Conservation (phyloP, 2,888 invertebrate genomes). For the Keiferia lycopersicella region DNA sequence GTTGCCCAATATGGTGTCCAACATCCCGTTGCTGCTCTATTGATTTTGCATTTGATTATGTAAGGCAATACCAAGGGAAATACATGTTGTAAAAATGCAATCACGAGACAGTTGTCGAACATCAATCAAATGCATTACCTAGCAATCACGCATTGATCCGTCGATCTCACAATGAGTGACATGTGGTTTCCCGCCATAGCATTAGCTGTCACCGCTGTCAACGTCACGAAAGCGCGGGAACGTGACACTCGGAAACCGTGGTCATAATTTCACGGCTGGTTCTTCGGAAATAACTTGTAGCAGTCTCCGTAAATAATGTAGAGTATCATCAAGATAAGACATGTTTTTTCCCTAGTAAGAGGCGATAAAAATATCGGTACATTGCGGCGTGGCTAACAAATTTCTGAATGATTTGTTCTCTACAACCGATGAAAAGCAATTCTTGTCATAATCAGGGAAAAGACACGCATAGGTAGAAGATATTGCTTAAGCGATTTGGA, state of each 20-base stretch:
- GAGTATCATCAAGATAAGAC: constrained; percentile 7
- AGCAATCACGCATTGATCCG: constrained; percentile 34
- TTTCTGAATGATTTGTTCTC: too few species aligned
- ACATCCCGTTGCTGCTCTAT: constrained; percentile 38
- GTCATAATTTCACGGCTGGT: background rate
- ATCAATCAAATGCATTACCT: background rate
- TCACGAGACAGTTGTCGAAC: too few species aligned
- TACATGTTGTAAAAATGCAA: too few species aligned
- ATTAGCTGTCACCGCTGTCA: constrained; percentile 38
- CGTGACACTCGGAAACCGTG: constrained; percentile 18
- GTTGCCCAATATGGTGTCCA: constrained; percentile 48
- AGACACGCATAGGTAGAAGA: too few species aligned
- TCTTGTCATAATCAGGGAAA: too few species aligned
- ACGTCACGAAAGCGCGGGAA: constrained; percentile 26
- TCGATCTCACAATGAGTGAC: constrained; percentile 42
- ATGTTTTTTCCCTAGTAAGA: too few species aligned
- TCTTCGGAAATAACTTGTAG: constrained; percentile 5
- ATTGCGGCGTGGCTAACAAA: too few species aligned
- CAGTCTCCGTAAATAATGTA: background rate
- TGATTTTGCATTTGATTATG: constrained; percentile 8
- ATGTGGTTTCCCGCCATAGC: constrained; percentile 44
- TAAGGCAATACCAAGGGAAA: background rate
- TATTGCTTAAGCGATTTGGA: background rate
- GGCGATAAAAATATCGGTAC: too few species aligned
- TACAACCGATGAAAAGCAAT: too few species aligned